Percentiles rank a stretch among this genome's conserved stretches.
Conservation (phyloP, 2,113 vertebrate species). For the Jacana jacana region DNA sequence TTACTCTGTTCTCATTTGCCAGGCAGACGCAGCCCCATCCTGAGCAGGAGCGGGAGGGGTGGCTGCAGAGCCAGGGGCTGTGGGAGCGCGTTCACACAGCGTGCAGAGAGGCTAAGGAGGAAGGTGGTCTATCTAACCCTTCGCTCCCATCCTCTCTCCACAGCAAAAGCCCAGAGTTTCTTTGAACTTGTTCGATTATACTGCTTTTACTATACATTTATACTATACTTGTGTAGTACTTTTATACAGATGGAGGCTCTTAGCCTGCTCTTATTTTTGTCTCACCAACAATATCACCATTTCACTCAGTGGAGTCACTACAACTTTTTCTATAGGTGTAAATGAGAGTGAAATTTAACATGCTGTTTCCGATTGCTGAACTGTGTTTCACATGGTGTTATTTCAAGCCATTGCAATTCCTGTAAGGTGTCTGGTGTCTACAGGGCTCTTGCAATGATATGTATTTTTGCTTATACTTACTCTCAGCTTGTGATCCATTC, state of each 20-base stretch:
- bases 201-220: not conserved
- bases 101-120: not conserved
- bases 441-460: not conserved
- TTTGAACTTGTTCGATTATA: not conserved
- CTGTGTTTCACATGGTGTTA: not conserved
- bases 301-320: not conserved
- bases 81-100: accelerated
- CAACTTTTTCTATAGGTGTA: not conserved
- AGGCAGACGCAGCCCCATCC: not conserved
- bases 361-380: not conserved
- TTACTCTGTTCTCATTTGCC: not conserved
- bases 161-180: not conserved
- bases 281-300: not conserved
- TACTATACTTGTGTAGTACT: not conserved
- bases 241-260: not conserved
- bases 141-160: not conserved
- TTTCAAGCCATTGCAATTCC: constrained; percentile 4
- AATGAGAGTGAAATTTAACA: constrained; percentile 24
- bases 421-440: not conserved
- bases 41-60: not conserved
- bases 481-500: not conserved
- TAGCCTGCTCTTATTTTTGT: constrained; percentile 7
- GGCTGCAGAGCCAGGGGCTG: not conserved
- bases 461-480: not conserved
- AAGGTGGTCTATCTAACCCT: not conserved